Percentiles rank a stretch among this genome's conserved stretches.
These are phyloP conservation scores for Sylvia atricapilla DNA, from an alignment of 2,113 vertebrate genomes.

Conservation along the genomic window DNA sequence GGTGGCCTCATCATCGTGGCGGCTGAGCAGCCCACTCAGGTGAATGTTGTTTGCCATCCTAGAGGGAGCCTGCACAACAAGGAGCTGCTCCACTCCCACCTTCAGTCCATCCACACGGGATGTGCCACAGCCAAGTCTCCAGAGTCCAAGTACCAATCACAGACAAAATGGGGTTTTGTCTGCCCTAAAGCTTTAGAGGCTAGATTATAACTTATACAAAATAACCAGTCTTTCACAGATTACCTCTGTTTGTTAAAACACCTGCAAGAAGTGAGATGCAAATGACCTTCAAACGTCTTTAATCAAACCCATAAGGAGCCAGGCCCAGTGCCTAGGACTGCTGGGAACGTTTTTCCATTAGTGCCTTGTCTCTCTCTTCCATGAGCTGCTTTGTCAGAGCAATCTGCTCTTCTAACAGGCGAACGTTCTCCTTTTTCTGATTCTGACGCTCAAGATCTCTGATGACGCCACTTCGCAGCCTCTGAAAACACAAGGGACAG, in stretches of 20 bases:
- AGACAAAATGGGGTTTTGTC: background rate
- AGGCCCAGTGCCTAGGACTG: constrained; percentile 33
- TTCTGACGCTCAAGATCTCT: constrained; percentile 86
- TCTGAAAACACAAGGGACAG: constrained; percentile 76
- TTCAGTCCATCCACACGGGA: background rate
- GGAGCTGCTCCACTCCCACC: background rate
- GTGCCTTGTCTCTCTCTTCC: constrained; percentile 72
- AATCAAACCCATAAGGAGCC: background rate
- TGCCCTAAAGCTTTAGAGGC: background rate
- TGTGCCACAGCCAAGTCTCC: background rate
- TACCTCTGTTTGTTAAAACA: background rate
- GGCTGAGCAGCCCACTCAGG: constrained; percentile 72
- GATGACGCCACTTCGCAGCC: constrained; percentile 85
- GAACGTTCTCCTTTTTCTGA: constrained; percentile 85
- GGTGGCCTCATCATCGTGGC: constrained; percentile 84
- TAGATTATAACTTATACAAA: background rate
- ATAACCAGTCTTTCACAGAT: background rate
- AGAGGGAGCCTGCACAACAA: background rate
- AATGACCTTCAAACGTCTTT: background rate
- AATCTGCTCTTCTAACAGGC: constrained; percentile 84
- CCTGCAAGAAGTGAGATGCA: background rate
- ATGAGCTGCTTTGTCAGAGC: constrained; percentile 80
- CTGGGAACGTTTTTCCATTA: constrained; percentile 50
- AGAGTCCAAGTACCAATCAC: background rate
- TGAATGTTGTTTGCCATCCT: constrained; percentile 86